These are phyloP conservation scores for Phorcus lineatus DNA, from an alignment of 2,888 invertebrate genomes.

Conservation along the genomic window DNA sequence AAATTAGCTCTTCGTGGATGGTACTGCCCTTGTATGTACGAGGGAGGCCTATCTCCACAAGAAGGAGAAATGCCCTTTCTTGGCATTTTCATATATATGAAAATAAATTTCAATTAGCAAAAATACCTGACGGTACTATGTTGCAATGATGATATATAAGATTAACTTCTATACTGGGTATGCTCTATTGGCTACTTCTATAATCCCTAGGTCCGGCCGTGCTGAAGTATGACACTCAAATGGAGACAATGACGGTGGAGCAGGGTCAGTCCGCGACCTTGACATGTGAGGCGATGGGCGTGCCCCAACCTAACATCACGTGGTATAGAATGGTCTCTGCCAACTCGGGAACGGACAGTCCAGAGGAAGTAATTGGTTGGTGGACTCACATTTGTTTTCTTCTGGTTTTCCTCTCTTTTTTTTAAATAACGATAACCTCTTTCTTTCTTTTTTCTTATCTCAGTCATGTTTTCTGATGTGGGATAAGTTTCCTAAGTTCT, in stretches of 20 bases:
- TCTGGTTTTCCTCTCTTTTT: background rate
- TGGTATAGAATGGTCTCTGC: background rate
- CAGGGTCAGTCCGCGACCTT: background rate
- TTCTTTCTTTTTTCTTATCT: background rate
- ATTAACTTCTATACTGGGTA: no score
- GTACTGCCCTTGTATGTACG: no score
- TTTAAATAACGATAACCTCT: no score
- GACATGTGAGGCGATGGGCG: constrained; percentile 4
- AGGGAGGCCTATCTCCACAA: no score
- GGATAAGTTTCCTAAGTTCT: no score
- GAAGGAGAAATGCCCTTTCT: no score
- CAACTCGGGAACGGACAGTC: background rate
- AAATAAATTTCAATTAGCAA: no score
- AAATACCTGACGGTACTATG: no score
- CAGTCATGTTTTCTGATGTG: no score
- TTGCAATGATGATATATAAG: background rate
- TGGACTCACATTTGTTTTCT: background rate
- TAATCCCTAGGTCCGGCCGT: background rate
- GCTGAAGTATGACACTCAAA: background rate
- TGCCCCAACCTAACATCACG: background rate
- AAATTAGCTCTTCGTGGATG: no score
- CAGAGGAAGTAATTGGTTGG: background rate
- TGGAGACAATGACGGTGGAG: background rate
- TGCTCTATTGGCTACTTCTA: no score
- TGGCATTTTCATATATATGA: no score